Evolutionary conservation across 2,113 vertebrate species (phyloP).

Genomic region (Mormoops blainvillei): DNA sequence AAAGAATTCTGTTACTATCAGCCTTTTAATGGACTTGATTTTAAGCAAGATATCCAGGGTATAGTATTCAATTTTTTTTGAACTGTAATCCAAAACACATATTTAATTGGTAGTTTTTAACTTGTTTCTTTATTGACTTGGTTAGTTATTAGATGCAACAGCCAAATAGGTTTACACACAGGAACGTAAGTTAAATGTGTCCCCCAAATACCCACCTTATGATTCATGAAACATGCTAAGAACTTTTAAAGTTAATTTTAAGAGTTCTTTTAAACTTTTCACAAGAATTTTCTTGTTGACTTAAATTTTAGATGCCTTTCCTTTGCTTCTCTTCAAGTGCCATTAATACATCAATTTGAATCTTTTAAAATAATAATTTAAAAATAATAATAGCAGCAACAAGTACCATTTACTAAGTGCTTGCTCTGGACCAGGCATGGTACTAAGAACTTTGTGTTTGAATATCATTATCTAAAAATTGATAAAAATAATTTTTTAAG

Average conservation of each 20-base stretch:
- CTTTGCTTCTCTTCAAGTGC: not conserved
- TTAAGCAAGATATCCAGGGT: not conserved
- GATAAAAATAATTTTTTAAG: not conserved
- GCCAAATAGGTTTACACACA: not conserved
- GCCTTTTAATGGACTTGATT: not conserved
- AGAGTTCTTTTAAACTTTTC: not conserved
- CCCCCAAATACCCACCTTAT: not conserved
- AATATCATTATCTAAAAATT: not conserved
- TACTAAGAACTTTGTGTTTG: not conserved
- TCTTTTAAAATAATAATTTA: not conserved
- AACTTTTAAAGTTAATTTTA: not conserved
- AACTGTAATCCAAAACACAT: not conserved
- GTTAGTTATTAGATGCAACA: constrained; percentile 16
- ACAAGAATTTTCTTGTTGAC: not conserved
- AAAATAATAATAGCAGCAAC: not conserved
- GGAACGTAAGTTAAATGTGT: not conserved
- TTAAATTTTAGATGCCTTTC: not conserved
- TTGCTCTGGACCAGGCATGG: not conserved
- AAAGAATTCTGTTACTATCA: not conserved
- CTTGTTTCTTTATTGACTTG: not conserved
- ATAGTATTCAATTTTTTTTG: constrained; percentile 3
- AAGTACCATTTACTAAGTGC: not conserved
- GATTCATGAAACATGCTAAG: not conserved
- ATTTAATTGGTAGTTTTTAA: not conserved
- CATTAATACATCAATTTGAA: not conserved